These are phyloP conservation scores for Callocephalon fimbriatum DNA, from an alignment of 2,113 vertebrate genomes.

Conservation along the genomic window DNA sequence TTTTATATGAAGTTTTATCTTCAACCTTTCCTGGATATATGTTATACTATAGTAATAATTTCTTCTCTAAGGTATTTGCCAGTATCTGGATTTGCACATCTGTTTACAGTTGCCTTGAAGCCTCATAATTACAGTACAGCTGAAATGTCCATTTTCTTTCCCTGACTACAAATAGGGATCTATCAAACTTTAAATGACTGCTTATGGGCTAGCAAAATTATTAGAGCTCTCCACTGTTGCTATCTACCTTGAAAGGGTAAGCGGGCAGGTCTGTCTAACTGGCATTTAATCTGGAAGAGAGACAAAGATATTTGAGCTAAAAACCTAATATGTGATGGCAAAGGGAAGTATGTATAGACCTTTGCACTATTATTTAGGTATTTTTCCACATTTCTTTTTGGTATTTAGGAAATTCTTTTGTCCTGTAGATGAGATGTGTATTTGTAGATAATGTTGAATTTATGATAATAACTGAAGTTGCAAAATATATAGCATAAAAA, in stretches of 20 bases:
- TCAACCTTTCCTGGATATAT: constrained; percentile 79
- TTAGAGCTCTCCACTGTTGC: constrained; percentile 84
- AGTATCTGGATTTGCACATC: constrained; percentile 79
- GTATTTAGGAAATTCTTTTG: background rate
- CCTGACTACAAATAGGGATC: constrained; percentile 89
- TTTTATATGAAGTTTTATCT: constrained; percentile 81
- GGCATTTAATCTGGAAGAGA: constrained; percentile 88
- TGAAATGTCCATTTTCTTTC: constrained; percentile 87
- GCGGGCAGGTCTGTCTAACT: constrained; percentile 80
- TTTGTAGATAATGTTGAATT: background rate
- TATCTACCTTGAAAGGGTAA: constrained; percentile 86
- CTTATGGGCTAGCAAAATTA: constrained; percentile 88
- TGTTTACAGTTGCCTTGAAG: constrained; percentile 86
- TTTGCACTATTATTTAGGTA: constrained; percentile 45
- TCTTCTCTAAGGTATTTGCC: constrained; percentile 81
- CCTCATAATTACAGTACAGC: constrained; percentile 87
- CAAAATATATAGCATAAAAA: background rate
- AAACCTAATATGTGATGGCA: constrained; percentile 80
- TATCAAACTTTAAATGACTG: constrained; percentile 89
- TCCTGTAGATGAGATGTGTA: background rate
- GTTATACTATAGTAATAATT: constrained; percentile 78
- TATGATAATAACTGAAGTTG: background rate
- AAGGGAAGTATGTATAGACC: constrained; percentile 69
- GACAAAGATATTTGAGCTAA: constrained; percentile 81
- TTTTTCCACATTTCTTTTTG: background rate